Percentiles rank a stretch among this genome's conserved stretches.
phyloP scores from a whole-genome alignment of 2,888 invertebrate species.

The Caenorhabditis wallacei region DNA sequence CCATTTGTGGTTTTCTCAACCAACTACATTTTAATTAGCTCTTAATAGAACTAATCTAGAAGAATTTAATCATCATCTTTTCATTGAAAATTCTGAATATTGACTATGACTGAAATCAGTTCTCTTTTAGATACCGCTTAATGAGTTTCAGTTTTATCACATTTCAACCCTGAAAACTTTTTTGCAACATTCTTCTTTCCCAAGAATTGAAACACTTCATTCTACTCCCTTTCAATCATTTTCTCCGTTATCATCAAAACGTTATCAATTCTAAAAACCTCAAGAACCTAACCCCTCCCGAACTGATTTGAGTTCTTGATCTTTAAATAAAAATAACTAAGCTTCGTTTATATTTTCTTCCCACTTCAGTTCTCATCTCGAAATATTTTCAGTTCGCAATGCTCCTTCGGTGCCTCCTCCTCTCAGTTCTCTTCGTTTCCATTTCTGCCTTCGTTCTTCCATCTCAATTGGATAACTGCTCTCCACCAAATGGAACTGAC shows the following conservation, averaged over 20 bases:
- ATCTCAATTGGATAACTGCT: conserved; percentile 34
- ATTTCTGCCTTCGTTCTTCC: conserved; percentile 31
- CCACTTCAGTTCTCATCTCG: neutral
- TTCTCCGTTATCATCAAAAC: neutral
- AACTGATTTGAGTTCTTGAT: neutral
- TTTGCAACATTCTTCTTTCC: neutral
- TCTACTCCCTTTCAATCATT: neutral
- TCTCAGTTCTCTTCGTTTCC: conserved; percentile 29
- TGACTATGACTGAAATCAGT: no score
- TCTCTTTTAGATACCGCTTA: no score
- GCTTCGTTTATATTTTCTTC: neutral
- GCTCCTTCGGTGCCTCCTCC: conserved; percentile 43
- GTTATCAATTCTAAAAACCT: no score
- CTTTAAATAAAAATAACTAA: neutral
- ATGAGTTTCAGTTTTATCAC: neutral
- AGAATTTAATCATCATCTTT: no score
- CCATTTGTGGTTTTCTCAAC: neutral
- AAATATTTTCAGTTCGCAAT: no score
- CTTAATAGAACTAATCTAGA: no score
- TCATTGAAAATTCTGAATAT: no score
- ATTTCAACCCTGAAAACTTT: neutral
- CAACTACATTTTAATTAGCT: no score
- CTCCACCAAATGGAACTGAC: conserved; percentile 76
- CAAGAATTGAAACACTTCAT: neutral
- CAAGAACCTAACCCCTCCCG: no score